Base-by-base conservation (phyloP, 2,113 vertebrate genomes). In the Acanthisitta chloris region DNA sequence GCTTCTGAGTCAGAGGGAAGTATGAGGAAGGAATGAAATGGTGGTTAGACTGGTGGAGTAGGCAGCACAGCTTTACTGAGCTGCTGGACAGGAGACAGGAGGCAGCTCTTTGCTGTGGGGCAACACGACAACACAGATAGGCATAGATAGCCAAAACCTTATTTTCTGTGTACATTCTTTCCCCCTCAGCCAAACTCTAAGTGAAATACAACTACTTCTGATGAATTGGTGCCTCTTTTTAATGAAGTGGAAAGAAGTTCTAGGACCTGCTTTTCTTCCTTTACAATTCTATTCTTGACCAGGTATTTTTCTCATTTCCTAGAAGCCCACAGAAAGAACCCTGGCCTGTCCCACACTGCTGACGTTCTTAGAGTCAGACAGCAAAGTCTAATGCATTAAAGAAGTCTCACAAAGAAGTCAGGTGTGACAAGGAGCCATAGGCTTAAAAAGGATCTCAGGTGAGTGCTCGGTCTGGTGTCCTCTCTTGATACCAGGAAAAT, bases 151-250 rank as follows among this genome's bases (percentile, higher is more conserved):
- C 8, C 61, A 54, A 67, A 94, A 9, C 4, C 12, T 45, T 17
- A 2, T 33, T 71, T 52, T 26, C 28, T 33, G 1, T 0, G 0
- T 18, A 6, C 2, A 7, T 38, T 58, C 26, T 64, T 28, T 14
- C 7, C 15, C 14, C 17, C 26, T 79, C 46, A 15, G 14, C 11
- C 14, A 28, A n/a, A 13, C 25, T 38, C 6, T 19, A 26, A 54
- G 23, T 36, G 51, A 74, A 76, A 59, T 14, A 14, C 18, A 42
- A 4, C 12, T 29, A 5, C 8, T 54, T 58, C 48, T 66, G 21
- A 34, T 20, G 33, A 2, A 6, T 2, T 64, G 29, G 10, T 69
- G 33, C 20, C 26, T 29, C n/a, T 34, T 66, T 65, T 34, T 36
- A 65, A 38, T 3, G 7, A 18, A 33, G 8, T 13, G 28, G 46